These are phyloP conservation scores for Selene dorsalis DNA, from an alignment of 2,797 vertebrate genomes.

Conservation along the genomic window DNA sequence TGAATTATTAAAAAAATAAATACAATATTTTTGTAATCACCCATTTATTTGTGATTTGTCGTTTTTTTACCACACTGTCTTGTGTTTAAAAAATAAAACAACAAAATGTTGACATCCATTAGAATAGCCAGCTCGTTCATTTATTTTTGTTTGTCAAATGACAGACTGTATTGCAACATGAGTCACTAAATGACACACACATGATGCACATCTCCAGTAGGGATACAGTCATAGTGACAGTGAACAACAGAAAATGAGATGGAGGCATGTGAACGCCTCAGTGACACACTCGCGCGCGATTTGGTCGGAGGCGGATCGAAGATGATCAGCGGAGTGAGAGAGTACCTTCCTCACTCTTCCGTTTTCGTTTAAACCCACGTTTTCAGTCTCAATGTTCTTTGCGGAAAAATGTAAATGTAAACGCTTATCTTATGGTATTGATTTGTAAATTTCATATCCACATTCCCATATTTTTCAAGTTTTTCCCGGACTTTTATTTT, in stretches of 20 bases:
- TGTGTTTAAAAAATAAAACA: slow-evolving; percentile 20
- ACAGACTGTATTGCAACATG: not conserved
- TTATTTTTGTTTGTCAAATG: not conserved
- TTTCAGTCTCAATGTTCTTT: not conserved
- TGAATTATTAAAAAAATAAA: slow-evolving; percentile 33
- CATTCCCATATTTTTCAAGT: not conserved
- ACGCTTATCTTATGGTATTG: not conserved
- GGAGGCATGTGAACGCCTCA: slow-evolving; percentile 22
- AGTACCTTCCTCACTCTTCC: fast-evolving
- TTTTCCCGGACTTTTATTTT: too few relatives aligned
- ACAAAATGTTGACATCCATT: not conserved
- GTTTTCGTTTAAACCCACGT: slow-evolving; percentile 11
- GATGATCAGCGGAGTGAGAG: slow-evolving; percentile 20
- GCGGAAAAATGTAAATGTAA: not conserved
- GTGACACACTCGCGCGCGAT: slow-evolving; percentile 37
- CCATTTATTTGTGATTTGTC: slow-evolving; percentile 16
- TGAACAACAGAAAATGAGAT: slow-evolving; percentile 13
- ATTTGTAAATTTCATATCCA: not conserved
- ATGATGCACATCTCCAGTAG: not conserved
- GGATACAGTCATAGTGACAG: too few relatives aligned
- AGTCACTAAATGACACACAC: not conserved
- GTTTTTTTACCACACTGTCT: not conserved
- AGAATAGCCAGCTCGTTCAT: not conserved
- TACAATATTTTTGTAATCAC: slow-evolving; percentile 34
- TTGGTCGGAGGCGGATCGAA: slow-evolving; percentile 30